Base-by-base conservation (phyloP, 2,888 invertebrate species). In the Chaetogeoica ovagalla region DNA sequence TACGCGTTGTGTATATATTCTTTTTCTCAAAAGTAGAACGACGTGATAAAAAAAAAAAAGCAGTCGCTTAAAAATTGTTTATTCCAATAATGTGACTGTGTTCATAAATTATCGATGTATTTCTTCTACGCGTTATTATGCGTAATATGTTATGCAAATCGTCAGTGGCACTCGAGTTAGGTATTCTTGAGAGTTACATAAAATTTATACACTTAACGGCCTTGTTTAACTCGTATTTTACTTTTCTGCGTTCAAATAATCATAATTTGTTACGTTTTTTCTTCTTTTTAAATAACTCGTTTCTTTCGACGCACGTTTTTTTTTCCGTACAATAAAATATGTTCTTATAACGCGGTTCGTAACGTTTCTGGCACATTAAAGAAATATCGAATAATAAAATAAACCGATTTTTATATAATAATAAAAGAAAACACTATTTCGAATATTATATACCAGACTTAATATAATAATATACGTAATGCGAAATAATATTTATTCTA, bases 21-120 rank as follows among this genome's bases (percentile, higher is more conserved):
- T n/a, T 4, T 30, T 30, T 30, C 48, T 30, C 0, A 48, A 60
- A 72, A 30, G 5, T 48, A 52, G 48, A 62, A 62, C n/a, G n/a
- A 30, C 52, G 17, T 11, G 52, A 48, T 62, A n/a, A 52, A 62
- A 19, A 62, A 48, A 19, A 19, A 17, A 19, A 55, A 55, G 55
- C 11, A 55, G 23, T 43, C 5, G 19, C 11, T 13, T 72, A 48
- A 30, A 30, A 13, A 15, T 30, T 62, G 19, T 72, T 72, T 72
- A 48, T 62, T 72, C n/a, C 62, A 19, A 43, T 37, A 57, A 2
- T 70, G n/a, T 13, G 17, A 43, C n/a, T 72, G 23, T 52, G 48
- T 48, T 23, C 60, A 72, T 72, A 72, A 62, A 72, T 60, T 62
- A 72, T 62, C 19, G 17, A n/a, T n/a, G n/a, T n/a, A n/a, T n/a